Base-by-base conservation (phyloP, 2,113 vertebrate genomes). In the Lasiurus cinereus region DNA sequence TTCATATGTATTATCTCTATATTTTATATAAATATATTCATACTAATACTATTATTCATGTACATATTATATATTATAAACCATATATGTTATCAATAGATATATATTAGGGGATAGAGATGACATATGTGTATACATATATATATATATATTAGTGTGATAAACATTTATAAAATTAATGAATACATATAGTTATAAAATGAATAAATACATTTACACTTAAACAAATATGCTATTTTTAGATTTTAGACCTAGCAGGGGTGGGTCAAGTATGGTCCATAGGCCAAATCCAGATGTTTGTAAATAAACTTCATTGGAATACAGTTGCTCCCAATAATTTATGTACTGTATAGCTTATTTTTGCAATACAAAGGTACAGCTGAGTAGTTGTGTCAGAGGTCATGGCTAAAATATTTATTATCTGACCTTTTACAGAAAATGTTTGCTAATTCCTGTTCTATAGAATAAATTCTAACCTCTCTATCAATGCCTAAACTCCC, bases 241-340 rank as follows among this genome's bases (percentile, higher is more conserved):
- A 64, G 5, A 3, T 64, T 73, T 27, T 33, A 94, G 48, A 83
- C 15, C 0, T 89, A 82, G 5, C 13, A 67, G 18, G 29, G 46
- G 6, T 91, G 4, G 27, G 16, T 11, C 56, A 31, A 67, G 22
- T 59, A 79, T 4, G 13, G 36, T 7, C 16, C 18, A 21, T 36
- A 66, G 54, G n/a, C 22, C n/a, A 92, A 78, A 78, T 83, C 39
- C 15, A 84, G 56, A 64, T 29, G 91, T 91, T 69, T 74, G 9
- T 96, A 70, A 87, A 83, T 86, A 94, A 70, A 36, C 62, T 77
- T 80, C 62, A 54, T 64, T 82, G 36, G 13, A 72, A 64, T 19
- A 85, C 2, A 82, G 56, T 33, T 77, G 27, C 31, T 85, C 6
- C 36, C 6, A 10, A 64, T 67, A 33, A 91, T 84, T 93, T 72